Conservation (phyloP, 2,888 invertebrate genomes). For the Torymus auratus region DNA sequence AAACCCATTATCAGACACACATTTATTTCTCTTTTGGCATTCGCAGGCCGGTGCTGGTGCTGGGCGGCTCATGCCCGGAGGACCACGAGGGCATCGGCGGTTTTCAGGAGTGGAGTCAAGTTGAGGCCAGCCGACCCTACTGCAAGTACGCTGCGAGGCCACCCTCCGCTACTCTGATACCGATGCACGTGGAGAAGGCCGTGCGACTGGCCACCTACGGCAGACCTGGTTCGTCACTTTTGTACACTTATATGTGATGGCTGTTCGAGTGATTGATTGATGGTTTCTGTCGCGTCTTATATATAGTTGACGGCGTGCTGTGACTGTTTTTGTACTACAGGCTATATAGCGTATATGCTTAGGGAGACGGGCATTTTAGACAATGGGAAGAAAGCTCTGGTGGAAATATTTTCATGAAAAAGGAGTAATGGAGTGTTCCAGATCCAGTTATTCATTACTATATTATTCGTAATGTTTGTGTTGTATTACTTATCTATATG, state of each 20-base stretch:
- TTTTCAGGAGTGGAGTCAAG: conserved; percentile 96
- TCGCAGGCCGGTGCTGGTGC: conserved; percentile 88
- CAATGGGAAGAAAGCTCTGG: too few species aligned
- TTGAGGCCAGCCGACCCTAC: conserved; percentile 91
- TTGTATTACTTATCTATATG: too few species aligned
- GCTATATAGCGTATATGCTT: too few species aligned
- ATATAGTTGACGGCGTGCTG: too few species aligned
- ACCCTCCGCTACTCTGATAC: conserved; percentile 88
- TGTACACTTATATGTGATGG: neutral
- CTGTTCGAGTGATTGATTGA: neutral
- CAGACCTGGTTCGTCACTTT: conserved; percentile 83
- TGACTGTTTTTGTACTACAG: too few species aligned
- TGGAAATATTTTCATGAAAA: too few species aligned
- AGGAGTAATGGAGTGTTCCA: too few species aligned
- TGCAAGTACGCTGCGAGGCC: conserved; percentile 95
- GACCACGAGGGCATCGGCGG: conserved; percentile 97
- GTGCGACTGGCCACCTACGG: conserved; percentile 90
- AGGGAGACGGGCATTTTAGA: too few species aligned
- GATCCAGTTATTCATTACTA: too few species aligned
- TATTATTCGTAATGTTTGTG: too few species aligned
- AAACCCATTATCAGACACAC: too few species aligned
- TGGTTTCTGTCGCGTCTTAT: too few species aligned
- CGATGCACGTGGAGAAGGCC: conserved; percentile 94
- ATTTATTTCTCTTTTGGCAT: neutral
- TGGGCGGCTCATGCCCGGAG: conserved; percentile 93